These are phyloP conservation scores for Alosa sapidissima DNA, from an alignment of 2,797 vertebrate genomes.

Conservation along the genomic window DNA sequence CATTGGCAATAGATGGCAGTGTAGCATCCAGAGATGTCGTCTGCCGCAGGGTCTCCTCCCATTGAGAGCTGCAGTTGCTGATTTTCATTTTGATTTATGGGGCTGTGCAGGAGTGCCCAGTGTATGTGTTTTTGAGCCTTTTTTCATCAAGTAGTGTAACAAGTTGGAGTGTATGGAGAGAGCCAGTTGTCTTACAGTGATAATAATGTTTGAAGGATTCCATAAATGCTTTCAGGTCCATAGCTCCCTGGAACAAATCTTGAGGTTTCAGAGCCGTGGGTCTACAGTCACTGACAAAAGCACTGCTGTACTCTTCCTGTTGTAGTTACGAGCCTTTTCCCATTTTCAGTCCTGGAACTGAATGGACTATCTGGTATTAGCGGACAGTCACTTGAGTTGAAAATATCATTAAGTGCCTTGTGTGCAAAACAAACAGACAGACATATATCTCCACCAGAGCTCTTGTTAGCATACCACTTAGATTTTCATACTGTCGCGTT, in stretches of 20 bases:
- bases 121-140: constrained; percentile 37
- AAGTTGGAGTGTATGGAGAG: constrained; percentile 46
- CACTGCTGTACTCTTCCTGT: not conserved
- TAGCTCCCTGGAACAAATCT: not conserved
- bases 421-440: not conserved
- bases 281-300: constrained; percentile 45
- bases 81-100: constrained; percentile 65
- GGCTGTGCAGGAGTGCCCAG: constrained; percentile 46
- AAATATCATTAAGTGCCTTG: not conserved
- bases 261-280: constrained; percentile 31
- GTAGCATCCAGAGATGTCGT: constrained; percentile 37
- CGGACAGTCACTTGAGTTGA: not conserved
- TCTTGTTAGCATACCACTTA: too few species aligned
- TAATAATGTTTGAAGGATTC: constrained; percentile 16
- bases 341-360: not conserved
- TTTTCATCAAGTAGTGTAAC: constrained; percentile 46
- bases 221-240: not conserved
- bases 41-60: not conserved
- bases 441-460: too few species aligned
- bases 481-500: too few species aligned
- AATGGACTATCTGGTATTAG: not conserved
- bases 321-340: not conserved
- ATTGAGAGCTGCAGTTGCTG: constrained; percentile 43
- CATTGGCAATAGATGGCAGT: constrained; percentile 48
- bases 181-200: constrained; percentile 33